Conservation (phyloP, 2,113 vertebrate genomes). For the Rhineura floridana region DNA sequence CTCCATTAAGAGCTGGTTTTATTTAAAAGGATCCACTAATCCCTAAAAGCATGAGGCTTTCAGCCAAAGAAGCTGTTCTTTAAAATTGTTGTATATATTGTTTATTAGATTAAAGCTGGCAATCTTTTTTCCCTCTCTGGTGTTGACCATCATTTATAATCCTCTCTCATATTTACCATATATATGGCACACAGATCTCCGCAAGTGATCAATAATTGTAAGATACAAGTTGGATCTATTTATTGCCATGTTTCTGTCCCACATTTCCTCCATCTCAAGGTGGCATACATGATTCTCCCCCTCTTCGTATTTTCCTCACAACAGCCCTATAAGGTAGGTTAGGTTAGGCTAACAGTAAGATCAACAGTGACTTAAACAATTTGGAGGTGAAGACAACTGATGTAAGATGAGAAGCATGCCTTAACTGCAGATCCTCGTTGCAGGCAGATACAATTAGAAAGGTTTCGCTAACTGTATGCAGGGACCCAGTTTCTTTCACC, state of each 20-base stretch:
- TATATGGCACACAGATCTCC: neutral
- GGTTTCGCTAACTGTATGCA: neutral
- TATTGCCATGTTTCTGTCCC: no score
- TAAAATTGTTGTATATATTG: constrained; percentile 22
- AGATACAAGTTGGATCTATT: no score
- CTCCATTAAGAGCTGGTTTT: constrained; percentile 40
- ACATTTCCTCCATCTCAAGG: neutral
- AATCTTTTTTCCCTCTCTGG: accelerated
- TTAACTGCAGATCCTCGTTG: neutral
- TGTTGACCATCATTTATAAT: neutral
- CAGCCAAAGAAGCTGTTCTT: constrained; percentile 19
- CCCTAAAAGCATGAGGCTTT: constrained; percentile 22
- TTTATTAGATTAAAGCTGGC: constrained; percentile 2
- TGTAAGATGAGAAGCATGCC: neutral
- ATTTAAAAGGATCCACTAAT: constrained; percentile 17
- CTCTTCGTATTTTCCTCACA: no score
- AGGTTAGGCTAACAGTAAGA: no score
- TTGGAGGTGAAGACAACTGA: neutral
- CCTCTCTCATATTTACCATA: neutral
- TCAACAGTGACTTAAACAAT: neutral
- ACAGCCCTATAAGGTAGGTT: no score
- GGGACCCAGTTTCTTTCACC: no score
- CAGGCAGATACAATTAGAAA: neutral
- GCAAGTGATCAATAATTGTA: neutral
- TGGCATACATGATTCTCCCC: no score